Conservation (phyloP, 1,140 invertebrate species). For the Manduca sexta region DNA sequence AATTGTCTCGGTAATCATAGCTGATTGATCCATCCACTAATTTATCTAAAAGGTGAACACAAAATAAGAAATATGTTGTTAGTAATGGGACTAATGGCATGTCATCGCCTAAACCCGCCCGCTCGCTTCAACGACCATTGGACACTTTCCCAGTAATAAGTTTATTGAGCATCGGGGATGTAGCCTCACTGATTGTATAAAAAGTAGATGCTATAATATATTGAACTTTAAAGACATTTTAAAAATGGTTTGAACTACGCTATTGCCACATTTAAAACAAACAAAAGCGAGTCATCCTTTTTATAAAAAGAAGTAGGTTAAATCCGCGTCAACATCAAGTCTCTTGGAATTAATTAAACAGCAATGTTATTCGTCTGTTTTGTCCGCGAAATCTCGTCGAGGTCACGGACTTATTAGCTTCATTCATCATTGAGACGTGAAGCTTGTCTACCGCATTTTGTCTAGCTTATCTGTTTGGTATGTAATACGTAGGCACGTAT, state of each 20-base stretch:
- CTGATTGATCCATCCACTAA: no score
- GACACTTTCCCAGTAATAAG: conserved; percentile 24
- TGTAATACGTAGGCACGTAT: conserved; percentile 4
- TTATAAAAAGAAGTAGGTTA: neutral
- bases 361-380: conserved; percentile 6
- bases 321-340: neutral
- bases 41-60: no score
- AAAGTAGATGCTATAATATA: no score
- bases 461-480: conserved; percentile 13
- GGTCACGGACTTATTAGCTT: conserved; percentile 9
- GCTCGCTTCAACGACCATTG: conserved; percentile 16
- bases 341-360: conserved; percentile 2
- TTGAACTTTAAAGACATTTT: no score
- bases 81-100: conserved; percentile 15
- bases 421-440: conserved; percentile 11
- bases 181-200: conserved; percentile 4
- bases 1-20: no score
- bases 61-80: neutral
- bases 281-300: no score
- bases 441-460: conserved; percentile 12
- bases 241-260: no score
- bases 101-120: conserved; percentile 25
- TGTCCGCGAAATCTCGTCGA: conserved; percentile 5
- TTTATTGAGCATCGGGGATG: conserved; percentile 24
- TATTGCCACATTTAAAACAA: no score